Percentiles rank a stretch among this genome's conserved stretches.
phyloP scores from a whole-genome alignment of 2,888 invertebrate species.

The Cephus spinipes region DNA sequence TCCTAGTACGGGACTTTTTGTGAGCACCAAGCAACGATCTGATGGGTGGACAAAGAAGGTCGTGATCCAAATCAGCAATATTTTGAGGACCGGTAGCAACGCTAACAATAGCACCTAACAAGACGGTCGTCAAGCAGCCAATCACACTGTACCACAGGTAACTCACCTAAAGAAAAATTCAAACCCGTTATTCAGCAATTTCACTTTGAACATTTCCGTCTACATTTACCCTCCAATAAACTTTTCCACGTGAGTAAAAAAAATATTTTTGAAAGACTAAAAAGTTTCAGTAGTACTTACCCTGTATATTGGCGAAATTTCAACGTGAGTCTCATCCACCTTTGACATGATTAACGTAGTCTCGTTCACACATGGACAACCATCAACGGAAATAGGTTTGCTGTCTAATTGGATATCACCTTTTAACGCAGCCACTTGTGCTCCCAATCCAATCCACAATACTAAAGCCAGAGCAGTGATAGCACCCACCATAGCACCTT shows the following conservation, averaged over 20 bases:
- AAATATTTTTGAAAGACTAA: background rate
- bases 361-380: conserved; percentile 69
- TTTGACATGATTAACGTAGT: conserved; percentile 32
- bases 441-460: conserved; percentile 76
- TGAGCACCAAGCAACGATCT: conserved; percentile 65
- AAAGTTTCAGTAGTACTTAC: conserved; percentile 30
- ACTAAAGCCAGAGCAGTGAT: conserved; percentile 72
- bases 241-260: background rate
- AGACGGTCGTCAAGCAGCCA: conserved; percentile 79
- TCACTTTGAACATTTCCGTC: background rate
- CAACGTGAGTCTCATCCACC: conserved; percentile 25
- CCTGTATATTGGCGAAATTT: conserved; percentile 53
- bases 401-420: conserved; percentile 61
- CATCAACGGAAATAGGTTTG: conserved; percentile 69
- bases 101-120: conserved; percentile 81
- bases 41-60: conserved; percentile 78
- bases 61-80: conserved; percentile 74
- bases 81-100: conserved; percentile 74
- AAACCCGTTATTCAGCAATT: conserved; percentile 6
- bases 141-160: conserved; percentile 93
- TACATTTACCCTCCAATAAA: background rate
- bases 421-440: conserved; percentile 72
- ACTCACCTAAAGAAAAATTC: conserved; percentile 49
- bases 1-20: conserved; percentile 42
- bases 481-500: conserved; percentile 78